A percentile compares a stretch with the other conserved stretches of the same genome.
Conservation (phyloP, 2,888 invertebrate genomes). For the Aricia artaxerxes region DNA sequence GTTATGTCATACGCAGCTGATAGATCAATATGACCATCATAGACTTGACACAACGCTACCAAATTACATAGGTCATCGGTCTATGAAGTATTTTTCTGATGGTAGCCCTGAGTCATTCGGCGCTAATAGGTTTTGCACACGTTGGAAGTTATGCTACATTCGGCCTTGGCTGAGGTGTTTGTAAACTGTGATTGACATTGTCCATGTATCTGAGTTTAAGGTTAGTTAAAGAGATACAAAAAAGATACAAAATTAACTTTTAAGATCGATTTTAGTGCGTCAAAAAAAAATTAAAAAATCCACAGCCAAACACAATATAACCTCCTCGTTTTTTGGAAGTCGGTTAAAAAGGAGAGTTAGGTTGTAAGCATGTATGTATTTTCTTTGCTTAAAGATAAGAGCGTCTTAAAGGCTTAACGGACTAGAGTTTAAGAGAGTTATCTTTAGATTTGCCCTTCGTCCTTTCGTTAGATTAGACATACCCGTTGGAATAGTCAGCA, state of each 20-base stretch:
- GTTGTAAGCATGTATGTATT: no score
- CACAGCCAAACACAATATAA: no score
- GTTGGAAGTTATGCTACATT: conserved; percentile 2
- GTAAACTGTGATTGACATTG: neutral
- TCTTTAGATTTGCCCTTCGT: no score
- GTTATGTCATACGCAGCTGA: neutral
- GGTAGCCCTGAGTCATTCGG: conserved; percentile 1
- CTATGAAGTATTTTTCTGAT: neutral
- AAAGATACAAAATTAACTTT: neutral
- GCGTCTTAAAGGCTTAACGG: no score
- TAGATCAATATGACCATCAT: neutral
- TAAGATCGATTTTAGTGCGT: neutral
- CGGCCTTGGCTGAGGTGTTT: neutral
- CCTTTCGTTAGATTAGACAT: no score
- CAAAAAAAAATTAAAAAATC: no score
- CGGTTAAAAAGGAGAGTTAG: no score
- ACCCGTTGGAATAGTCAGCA: no score
- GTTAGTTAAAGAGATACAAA: neutral
- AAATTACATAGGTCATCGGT: neutral
- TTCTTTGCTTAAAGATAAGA: no score
- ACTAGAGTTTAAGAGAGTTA: no score
- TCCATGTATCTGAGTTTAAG: neutral
- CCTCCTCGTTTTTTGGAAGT: no score
- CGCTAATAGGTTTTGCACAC: conserved; percentile 19
- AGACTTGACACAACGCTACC: neutral